Conservation (phyloP, 2,797 vertebrate species). For the Gymnodraco acuticeps region DNA sequence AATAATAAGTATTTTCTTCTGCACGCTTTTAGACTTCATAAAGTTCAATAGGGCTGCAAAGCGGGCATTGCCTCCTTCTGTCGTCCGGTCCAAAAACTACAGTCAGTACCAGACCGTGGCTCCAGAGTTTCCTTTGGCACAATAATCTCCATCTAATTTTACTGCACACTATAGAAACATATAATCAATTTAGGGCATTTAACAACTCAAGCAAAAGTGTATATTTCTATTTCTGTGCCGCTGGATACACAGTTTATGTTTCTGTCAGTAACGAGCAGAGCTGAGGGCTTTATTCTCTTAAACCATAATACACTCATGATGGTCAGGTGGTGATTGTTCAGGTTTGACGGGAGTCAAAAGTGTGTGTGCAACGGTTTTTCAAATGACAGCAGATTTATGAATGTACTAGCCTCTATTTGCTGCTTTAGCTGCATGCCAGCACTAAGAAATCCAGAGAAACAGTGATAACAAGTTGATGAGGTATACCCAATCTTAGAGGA, state of each 20-base stretch:
- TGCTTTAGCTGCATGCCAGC: conserved; percentile 7
- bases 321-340: conserved; percentile 18
- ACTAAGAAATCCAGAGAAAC: conserved; percentile 44
- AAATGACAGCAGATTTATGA: conserved; percentile 12
- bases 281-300: conserved; percentile 15
- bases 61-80: conserved; percentile 35
- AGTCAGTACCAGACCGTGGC: conserved; percentile 61
- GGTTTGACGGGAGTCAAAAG: conserved; percentile 30
- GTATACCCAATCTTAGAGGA: conserved; percentile 76
- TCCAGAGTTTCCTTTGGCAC: conserved; percentile 79
- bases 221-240: conserved; percentile 66
- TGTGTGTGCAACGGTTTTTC: conserved; percentile 3
- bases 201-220: conserved; percentile 75
- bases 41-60: conserved; percentile 44
- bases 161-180: conserved; percentile 74
- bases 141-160: conserved; percentile 51
- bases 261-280: conserved; percentile 47
- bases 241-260: conserved; percentile 54
- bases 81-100: conserved; percentile 42
- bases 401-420: conserved; percentile 14
- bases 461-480: conserved; percentile 66
- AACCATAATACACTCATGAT: conserved; percentile 12
- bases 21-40: conserved; percentile 32
- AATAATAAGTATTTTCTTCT: conserved; percentile 32
- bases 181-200: conserved; percentile 78